These are phyloP conservation scores for Pithys albifrons DNA, from an alignment of 2,113 vertebrate species.

Conservation along the genomic window DNA sequence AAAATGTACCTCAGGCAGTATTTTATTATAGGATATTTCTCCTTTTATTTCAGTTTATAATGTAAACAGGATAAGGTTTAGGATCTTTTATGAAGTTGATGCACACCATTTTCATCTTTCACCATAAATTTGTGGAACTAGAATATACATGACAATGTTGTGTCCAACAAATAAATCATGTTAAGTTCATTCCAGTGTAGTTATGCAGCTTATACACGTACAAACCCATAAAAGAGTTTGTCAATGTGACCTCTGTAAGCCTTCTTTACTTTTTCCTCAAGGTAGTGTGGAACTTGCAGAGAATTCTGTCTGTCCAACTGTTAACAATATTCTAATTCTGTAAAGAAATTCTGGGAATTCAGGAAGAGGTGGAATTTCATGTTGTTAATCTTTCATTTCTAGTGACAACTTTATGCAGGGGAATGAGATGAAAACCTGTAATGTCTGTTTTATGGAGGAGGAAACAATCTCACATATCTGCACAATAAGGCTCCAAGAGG, in stretches of 20 bases:
- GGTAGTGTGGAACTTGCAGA: not conserved
- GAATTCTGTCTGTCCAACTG: not conserved
- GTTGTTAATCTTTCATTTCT: slow-evolving; percentile 26
- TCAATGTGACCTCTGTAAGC: not conserved
- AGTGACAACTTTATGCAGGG: not conserved
- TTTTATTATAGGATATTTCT: not conserved
- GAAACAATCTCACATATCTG: slow-evolving; percentile 32
- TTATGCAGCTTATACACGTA: not conserved
- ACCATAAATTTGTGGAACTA: not conserved
- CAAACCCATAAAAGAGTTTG: not conserved
- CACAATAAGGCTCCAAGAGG: slow-evolving; percentile 26
- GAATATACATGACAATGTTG: not conserved
- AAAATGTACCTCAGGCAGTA: not conserved
- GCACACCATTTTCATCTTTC: not conserved
- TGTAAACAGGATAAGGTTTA: not conserved
- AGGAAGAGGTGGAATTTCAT: slow-evolving; percentile 33
- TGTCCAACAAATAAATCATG: not conserved
- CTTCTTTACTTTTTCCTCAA: not conserved
- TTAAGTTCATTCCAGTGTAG: not conserved
- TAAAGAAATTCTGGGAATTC: slow-evolving; percentile 17
- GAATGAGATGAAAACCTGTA: slow-evolving; percentile 4
- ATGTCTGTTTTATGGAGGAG: not conserved
- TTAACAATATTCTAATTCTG: not conserved
- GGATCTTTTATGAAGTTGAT: not conserved
- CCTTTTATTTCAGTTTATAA: not conserved